Conservation (phyloP, 2,113 vertebrate genomes). For the Lanius ludovicianus region DNA sequence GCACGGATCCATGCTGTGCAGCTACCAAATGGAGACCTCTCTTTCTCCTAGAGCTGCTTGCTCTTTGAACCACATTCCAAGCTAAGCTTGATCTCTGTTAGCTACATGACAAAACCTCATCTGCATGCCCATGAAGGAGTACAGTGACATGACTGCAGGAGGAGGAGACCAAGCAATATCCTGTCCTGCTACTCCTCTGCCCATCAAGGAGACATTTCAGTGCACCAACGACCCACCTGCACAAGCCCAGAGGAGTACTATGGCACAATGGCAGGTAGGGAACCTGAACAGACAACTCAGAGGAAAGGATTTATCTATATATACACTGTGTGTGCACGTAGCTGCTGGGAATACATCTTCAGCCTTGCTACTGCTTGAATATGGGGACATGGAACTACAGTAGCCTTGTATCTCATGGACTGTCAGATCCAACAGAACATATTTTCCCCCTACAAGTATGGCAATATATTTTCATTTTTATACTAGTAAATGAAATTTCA, state of each 20-base stretch:
- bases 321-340: not conserved
- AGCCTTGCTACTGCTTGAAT: not conserved
- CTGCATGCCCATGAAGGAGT: not conserved
- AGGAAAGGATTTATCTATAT: not conserved
- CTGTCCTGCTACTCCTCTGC: not conserved
- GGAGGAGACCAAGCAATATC: not conserved
- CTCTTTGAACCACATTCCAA: not conserved
- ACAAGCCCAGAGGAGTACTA: not conserved
- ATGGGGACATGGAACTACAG: no score
- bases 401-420: not conserved
- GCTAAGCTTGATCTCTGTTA: not conserved
- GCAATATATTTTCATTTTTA: not conserved
- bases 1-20: not conserved
- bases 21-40: not conserved
- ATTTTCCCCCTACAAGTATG: not conserved
- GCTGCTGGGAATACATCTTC: not conserved
- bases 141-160: not conserved
- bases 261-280: not conserved
- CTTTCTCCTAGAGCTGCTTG: not conserved
- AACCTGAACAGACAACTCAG: not conserved
- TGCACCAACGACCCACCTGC: not conserved
- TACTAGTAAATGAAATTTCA: slow-evolving; percentile 1
- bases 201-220: not conserved
- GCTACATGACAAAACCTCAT: not conserved
- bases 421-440: not conserved